phyloP scores from a whole-genome alignment of 2,888 invertebrate species.

The Petrophora chlorosata region DNA sequence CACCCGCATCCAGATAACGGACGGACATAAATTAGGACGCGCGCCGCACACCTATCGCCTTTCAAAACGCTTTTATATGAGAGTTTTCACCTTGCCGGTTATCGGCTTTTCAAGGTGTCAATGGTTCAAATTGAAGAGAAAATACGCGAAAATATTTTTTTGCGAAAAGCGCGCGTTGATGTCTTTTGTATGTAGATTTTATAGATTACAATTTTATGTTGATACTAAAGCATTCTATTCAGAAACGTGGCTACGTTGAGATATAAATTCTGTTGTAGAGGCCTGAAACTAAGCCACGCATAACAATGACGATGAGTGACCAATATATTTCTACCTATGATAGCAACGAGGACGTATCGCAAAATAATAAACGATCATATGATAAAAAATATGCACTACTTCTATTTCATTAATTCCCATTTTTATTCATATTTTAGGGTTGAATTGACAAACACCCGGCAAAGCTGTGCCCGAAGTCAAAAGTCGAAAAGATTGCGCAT shows the following conservation, averaged over 20 bases:
- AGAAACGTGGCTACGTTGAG: too few species aligned
- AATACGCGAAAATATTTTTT: constrained; percentile 8
- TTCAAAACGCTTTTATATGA: constrained; percentile 70
- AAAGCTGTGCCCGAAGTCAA: constrained; percentile 54
- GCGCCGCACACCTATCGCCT: constrained; percentile 68
- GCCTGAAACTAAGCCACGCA: too few species aligned
- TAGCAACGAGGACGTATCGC: too few species aligned
- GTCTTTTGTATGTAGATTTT: constrained; percentile 29
- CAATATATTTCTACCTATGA: too few species aligned
- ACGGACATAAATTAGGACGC: constrained; percentile 72
- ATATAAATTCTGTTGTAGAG: too few species aligned
- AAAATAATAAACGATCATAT: too few species aligned
- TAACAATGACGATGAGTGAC: too few species aligned
- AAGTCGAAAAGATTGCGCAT: constrained; percentile 68
- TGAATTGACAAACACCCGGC: constrained; percentile 56
- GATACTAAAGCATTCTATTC: too few species aligned
- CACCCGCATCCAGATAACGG: constrained; percentile 80
- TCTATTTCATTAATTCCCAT: neutral
- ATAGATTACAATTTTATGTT: neutral
- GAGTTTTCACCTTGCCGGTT: constrained; percentile 76
- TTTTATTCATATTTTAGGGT: constrained; percentile 4
- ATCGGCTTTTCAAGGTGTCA: constrained; percentile 46
- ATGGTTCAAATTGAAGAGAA: constrained; percentile 28
- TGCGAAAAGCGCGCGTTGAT: constrained; percentile 26
- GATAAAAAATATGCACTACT: neutral